Evolutionary conservation across 2,113 vertebrate species (phyloP), one percentile per base, ranked within the genome.

Genomic region (Cololabis saira): DNA sequence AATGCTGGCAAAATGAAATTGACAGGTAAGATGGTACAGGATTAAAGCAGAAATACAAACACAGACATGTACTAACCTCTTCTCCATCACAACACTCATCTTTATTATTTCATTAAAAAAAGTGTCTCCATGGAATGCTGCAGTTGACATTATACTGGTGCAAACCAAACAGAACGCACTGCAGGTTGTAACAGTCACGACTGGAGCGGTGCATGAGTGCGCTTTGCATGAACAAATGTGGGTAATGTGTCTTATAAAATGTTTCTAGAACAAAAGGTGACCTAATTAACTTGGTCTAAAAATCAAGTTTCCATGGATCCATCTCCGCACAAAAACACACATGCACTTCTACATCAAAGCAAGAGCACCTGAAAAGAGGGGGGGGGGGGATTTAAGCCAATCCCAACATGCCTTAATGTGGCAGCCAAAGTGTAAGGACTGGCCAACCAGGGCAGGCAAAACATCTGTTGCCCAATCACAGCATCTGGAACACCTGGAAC

Each of bases 391-490:
- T 53, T 79, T 65, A 43, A 56, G 15, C 78, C 77, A 71, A 81
- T 71, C 64, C 63, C 67, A 64, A n/a, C 67, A 67, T 54, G 21
- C 48, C 61, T 60, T 44, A 12, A 50, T 48, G 64, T 60, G 54
- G 57, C 15, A 49, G 24, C 52, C 54, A 48, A 41, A 71, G 45
- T 14, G 52, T 57, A 10, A n/a, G 45, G 48, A 73, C 76, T 42
- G 71, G 74, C 76, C 73, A 87, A 82, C 74, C 82, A 76, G 61
- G 40, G 53, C 41, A 27, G 60, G 61, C 14, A 0, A 59, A 85
- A 82, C 90, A 85, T 87, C 81, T 89, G 83, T 65, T 69, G 44
- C 55, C 65, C 87, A 88, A 89, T 87, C 74, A 69, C 41, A 76
- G 69, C 55, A 73, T 76, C 71, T 58, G 76, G 66, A 90, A 84